Evolutionary conservation across 2,797 vertebrate genomes (phyloP), one percentile per base, ranked within the genome.

Genomic region (Cercopithecus mitis): DNA sequence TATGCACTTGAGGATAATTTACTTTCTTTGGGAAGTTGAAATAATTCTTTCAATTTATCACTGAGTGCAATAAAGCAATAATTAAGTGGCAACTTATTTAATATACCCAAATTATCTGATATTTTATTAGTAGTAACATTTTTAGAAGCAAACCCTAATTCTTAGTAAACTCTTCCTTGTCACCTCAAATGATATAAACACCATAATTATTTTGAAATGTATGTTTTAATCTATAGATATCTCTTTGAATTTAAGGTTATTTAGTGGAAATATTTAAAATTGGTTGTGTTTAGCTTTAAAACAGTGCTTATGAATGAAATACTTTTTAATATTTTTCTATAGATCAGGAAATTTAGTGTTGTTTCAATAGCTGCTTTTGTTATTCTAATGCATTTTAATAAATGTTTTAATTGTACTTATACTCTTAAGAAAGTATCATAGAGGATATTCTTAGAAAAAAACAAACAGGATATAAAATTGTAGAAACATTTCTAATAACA

Each of bases 11-110:
- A 77, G 83, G 92, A 47, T 90, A 73, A 94, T 57, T 94, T 94
- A 36, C 20, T 94, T 96, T 79, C 47, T 86, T 95, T 84, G 15
- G 22, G 41, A 67, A 77, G 5, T 67, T 86, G 17, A 39, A 95
- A 4, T 88, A 77, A 77, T 88, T 96, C 41, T 93, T 97, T 92
- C 10, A 50, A 55, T 96, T 58, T 72, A 93, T 70, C 80, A n/a
- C 76, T 50, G 10, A 67, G n/a, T 50, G 20, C 2, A 84, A 72
- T 86, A 39, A 58, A 94, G 57, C 5, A 76, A n/a, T 75, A 79
- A 75, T 92, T 50, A 96, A 94, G 27, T 91, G n/a, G 30, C 45
- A 79, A 19, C 7, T 67, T 92, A 92, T 11, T 85, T 72, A 91
- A 94, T 55, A 39, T 52, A 47, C 22, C 15, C 52, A 83, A 89